Evolutionary conservation across 2,797 vertebrate genomes (phyloP), one percentile per base, ranked within the genome.

Genomic region (Takifugu ocellatus): DNA sequence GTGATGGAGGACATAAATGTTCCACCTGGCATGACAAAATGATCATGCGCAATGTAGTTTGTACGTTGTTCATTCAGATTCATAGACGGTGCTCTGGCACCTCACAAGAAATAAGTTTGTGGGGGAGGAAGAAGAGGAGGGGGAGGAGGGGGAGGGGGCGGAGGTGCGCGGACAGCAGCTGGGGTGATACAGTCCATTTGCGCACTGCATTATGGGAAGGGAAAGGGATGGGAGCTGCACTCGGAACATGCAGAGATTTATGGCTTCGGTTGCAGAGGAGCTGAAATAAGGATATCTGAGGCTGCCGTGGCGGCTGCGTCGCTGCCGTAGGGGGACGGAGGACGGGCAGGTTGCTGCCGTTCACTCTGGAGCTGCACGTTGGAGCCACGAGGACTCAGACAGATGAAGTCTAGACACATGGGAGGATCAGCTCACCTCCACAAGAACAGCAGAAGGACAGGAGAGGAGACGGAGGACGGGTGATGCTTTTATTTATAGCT

Each of bases 161-260:
- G 48, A 61, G 53, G 51, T 33, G 44, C 44, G 72, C 65, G 52
- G 59, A 46, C 57, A 45, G 51, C 42, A 25, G 53, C 67, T 29
- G 65, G 72, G 59, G 72, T 82, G 72, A 75, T 66, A 77, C 64
- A 81, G 77, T 79, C 60, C 64, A 61, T 74, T 62, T 70, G 62
- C 68, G 83, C 84, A 70, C 45, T 85, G 87, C 83, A 87, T 84
- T 87, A 46, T 88, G 87, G 85, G 85, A 67, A 68, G 54, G 27
- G 54, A 71, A 82, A 67, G 71, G 74, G 74, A 72, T 66, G 78
- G 72, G 78, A 77, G 72, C 54, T 75, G 73, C 15, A 51, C 71
- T 64, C 61, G 71, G 73, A 84, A 81, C 68, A 62, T 86, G 80
- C 77, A 68, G 66, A 77, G 79, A 85, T 84, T 85, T 84, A 81